Base-by-base conservation (phyloP, 2,113 vertebrate genomes). In the Axis porcinus region DNA sequence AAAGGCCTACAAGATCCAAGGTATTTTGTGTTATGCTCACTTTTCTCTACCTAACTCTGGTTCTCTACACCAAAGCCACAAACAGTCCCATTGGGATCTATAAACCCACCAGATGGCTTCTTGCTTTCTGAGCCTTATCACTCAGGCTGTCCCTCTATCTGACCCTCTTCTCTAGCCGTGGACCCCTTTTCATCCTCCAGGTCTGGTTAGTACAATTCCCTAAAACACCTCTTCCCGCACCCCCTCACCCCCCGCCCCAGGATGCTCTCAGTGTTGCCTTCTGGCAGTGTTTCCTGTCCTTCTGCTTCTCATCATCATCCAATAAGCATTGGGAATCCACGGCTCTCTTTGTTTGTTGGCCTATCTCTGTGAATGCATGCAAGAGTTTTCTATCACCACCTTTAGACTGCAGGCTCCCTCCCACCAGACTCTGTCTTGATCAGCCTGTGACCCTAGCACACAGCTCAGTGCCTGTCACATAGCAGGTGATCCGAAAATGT, bases 321-420 rank as follows among this genome's bases (percentile, higher is more conserved):
- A 58, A 0, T 2, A 2, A 6, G n/a, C 5, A 0, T 30, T 19
- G 40, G 43, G 60, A 89, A 62, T 28, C 12, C 14, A 16, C 5
- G 7, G 45, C n/a, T 94, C 36, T 55, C 40, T 50, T 19, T 84
- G 43, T 36, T 36, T 81, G 43, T 43, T 33, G 70, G 57, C 9
- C 4, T 62, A 3, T 47, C 25, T 89, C 50, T 43, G 16, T 52
- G 40, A 23, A 7, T 30, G 3, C 4, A 0, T 23, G 43, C 23
- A 13, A 82, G 54, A 76, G 27, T 50, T 62, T 81, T 52, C 64
- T 30, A 6, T 28, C 28, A 88, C 45, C 6, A 33, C 10, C 36
- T 43, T 88, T 45, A 89, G 19, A 45, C 0, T 8, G 1, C 6
- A 76, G 47, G 6, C 12, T 86, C 40, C 45, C 62, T 54, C 70